Conservation (phyloP, 2,797 vertebrate species). For the Falco novaeseelandiae region DNA sequence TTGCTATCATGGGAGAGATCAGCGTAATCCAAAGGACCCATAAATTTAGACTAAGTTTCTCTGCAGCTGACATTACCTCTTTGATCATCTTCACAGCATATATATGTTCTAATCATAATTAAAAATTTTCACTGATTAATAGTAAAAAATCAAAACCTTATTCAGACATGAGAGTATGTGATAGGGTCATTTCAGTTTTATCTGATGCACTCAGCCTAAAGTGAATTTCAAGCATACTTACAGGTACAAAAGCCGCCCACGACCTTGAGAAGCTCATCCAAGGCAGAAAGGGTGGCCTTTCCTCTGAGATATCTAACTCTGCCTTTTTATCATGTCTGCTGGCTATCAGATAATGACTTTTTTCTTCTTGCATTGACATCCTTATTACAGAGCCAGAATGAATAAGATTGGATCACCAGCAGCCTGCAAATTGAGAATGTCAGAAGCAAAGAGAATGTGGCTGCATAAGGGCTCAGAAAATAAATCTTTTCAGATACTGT, state of each 20-base stretch:
- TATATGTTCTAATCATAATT: neutral
- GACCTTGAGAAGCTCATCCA: constrained; percentile 52
- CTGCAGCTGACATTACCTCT: neutral
- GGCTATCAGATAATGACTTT: constrained; percentile 49
- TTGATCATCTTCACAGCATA: neutral
- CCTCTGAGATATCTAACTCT: neutral
- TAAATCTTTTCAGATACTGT: constrained; percentile 65
- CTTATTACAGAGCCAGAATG: constrained; percentile 57
- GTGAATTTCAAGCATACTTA: neutral
- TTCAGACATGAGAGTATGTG: neutral
- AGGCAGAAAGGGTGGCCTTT: constrained; percentile 11
- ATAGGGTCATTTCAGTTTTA: neutral
- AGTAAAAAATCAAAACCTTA: neutral
- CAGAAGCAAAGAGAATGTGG: constrained; percentile 38
- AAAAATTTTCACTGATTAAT: neutral
- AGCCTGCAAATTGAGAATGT: constrained; percentile 50
- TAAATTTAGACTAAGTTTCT: neutral
- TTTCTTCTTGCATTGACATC: constrained; percentile 31
- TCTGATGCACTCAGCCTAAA: neutral
- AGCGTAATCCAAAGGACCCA: neutral
- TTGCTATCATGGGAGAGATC: neutral
- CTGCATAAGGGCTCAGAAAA: constrained; percentile 50
- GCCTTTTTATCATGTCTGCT: constrained; percentile 36
- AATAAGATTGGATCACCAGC: constrained; percentile 54
- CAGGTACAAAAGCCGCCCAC: neutral